Percentiles rank a stretch among this genome's conserved stretches.
phyloP scores from a whole-genome alignment of 2,797 vertebrate species.

The Manis javanica region DNA sequence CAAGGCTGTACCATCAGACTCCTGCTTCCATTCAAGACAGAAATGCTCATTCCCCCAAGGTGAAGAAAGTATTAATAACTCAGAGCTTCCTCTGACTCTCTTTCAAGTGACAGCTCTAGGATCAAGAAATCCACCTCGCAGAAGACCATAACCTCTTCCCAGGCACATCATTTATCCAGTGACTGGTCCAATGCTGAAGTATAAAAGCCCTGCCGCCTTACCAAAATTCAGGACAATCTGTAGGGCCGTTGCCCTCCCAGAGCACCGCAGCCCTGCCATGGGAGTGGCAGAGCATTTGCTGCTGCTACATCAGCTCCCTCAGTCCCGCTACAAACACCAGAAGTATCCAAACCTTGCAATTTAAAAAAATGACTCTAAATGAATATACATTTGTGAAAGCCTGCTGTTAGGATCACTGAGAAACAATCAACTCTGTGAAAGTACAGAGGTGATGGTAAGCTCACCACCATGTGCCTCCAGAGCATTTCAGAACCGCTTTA shows the following conservation, averaged over 20 bases:
- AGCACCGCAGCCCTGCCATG: too few relatives aligned
- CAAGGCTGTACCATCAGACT: fast-evolving
- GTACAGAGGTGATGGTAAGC: neutral
- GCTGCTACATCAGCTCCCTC: neutral
- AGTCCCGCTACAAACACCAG: neutral
- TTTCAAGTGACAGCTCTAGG: neutral
- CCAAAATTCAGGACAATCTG: neutral
- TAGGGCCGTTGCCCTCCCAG: neutral
- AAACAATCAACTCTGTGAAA: neutral
- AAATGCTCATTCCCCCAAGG: neutral
- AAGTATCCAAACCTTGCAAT: neutral
- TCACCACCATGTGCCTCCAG: neutral
- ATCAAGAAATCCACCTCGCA: neutral
- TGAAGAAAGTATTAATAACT: neutral
- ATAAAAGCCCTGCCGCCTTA: neutral
- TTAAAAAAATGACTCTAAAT: neutral
- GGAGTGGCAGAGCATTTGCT: neutral
- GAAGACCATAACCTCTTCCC: neutral
- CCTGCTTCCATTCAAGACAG: neutral
- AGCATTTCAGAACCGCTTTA: neutral
- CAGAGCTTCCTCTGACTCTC: neutral
- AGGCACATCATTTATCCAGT: neutral
- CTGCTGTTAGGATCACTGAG: neutral
- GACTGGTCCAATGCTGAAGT: neutral
- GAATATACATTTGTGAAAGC: neutral